A percentile compares a stretch with the other conserved stretches of the same genome.
Evolutionary conservation across 2,113 vertebrate species (phyloP).

Genomic region (Scopus umbretta): DNA sequence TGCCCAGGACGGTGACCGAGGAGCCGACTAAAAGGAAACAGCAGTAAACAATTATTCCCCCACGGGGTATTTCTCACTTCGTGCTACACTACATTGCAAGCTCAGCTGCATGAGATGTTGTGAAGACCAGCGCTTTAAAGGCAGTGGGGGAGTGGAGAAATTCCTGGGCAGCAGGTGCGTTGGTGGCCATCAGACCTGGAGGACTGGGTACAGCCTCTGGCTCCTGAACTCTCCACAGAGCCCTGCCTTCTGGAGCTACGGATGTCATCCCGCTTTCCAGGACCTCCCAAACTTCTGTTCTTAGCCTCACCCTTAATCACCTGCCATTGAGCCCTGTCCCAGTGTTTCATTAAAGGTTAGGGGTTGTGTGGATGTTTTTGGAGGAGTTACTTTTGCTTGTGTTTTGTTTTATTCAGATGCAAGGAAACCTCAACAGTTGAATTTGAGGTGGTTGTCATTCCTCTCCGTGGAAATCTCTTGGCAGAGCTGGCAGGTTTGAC

Average conservation of each 20-base stretch:
- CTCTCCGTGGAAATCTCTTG: neutral
- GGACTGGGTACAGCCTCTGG: neutral
- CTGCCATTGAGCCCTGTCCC: neutral
- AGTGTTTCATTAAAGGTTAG: neutral
- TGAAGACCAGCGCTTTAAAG: neutral
- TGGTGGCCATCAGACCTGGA: neutral
- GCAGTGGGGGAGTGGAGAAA: neutral
- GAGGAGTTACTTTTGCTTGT: neutral
- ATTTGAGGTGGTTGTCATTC: accelerated
- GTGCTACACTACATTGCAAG: neutral
- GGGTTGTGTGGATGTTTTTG: neutral
- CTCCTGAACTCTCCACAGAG: neutral
- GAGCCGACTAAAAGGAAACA: neutral
- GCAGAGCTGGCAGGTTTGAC: neutral
- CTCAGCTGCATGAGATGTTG: too few relatives aligned
- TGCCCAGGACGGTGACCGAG: neutral
- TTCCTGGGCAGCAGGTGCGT: neutral
- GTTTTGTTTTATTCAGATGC: neutral
- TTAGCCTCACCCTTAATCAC: accelerated
- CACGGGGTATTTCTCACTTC: accelerated
- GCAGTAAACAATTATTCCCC: neutral
- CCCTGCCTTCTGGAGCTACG: neutral
- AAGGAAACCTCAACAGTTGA: neutral
- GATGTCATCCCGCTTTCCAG: accelerated
- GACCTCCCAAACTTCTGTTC: neutral